These are phyloP conservation scores for Globia sparganii DNA, from an alignment of 2,888 invertebrate species.

Conservation along the genomic window DNA sequence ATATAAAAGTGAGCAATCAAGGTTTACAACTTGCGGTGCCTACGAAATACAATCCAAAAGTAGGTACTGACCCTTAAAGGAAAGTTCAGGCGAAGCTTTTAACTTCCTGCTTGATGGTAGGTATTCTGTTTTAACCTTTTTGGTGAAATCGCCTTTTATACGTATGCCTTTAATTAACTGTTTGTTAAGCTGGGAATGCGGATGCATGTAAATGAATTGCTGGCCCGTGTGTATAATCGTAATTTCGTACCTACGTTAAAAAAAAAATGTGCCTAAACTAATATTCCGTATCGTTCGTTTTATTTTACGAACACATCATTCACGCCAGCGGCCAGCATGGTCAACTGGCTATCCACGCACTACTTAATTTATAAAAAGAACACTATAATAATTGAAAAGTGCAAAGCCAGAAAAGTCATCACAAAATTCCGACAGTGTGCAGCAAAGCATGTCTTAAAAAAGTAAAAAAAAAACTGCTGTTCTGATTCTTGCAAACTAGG, in stretches of 20 bases:
- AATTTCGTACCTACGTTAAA: no score
- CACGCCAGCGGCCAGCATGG: background rate
- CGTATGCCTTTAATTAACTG: background rate
- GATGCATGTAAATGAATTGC: background rate
- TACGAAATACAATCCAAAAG: background rate
- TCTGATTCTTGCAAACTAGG: constrained; percentile 45
- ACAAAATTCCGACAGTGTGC: constrained; percentile 10
- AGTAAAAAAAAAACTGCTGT: background rate
- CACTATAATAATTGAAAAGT: background rate
- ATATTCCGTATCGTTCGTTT: background rate
- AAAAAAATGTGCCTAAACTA: background rate
- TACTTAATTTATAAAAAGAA: constrained; percentile 3
- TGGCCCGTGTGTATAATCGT: background rate
- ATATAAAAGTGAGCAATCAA: constrained; percentile 59
- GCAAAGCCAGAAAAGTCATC: background rate
- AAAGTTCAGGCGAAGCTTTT: constrained; percentile 18
- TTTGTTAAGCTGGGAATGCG: background rate
- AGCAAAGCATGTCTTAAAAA: constrained; percentile 16
- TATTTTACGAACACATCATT: constrained; percentile 2
- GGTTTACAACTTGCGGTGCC: constrained; percentile 41
- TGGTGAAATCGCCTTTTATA: background rate
- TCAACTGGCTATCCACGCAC: background rate
- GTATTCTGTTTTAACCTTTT: constrained; percentile 24
- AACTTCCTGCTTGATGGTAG: constrained; percentile 34
- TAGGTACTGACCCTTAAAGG: constrained; percentile 12